phyloP scores from a whole-genome alignment of 2,113 vertebrate genomes.

The Chionis minor region DNA sequence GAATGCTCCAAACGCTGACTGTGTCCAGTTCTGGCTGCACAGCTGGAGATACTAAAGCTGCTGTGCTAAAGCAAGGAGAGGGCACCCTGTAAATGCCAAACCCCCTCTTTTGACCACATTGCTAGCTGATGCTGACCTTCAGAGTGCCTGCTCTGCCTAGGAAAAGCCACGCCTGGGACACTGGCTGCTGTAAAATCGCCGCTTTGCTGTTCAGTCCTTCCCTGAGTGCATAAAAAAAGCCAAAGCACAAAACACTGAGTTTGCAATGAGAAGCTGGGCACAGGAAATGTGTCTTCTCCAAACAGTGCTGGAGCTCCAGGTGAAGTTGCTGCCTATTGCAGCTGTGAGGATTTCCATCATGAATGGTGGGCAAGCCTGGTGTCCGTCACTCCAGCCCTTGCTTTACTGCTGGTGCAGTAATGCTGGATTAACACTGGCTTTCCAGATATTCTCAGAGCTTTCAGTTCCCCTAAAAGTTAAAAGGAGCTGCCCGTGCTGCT shows the following conservation, averaged over 20 bases:
- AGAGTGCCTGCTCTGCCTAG: background rate
- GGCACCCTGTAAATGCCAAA: background rate
- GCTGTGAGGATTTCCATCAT: background rate
- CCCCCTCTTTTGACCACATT: background rate
- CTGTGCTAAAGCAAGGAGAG: background rate
- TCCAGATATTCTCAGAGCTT: background rate
- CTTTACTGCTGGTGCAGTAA: background rate
- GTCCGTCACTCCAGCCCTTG: background rate
- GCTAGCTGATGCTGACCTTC: background rate
- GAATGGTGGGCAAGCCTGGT: background rate
- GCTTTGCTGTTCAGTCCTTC: background rate
- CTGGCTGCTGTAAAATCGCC: background rate
- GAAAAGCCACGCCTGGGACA: background rate
- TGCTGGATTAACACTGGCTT: background rate
- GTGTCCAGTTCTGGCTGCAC: background rate
- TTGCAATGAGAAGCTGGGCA: background rate
- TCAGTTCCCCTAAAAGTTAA: background rate
- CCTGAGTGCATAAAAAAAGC: background rate
- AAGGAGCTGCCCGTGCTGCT: background rate
- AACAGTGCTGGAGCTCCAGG: background rate
- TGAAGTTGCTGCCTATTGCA: background rate
- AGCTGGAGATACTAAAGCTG: background rate
- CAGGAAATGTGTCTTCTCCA: background rate
- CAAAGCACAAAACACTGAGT: background rate
- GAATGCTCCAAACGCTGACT: background rate